These are phyloP conservation scores for Anticlea derivata DNA, from an alignment of 2,888 invertebrate species.

Conservation along the genomic window DNA sequence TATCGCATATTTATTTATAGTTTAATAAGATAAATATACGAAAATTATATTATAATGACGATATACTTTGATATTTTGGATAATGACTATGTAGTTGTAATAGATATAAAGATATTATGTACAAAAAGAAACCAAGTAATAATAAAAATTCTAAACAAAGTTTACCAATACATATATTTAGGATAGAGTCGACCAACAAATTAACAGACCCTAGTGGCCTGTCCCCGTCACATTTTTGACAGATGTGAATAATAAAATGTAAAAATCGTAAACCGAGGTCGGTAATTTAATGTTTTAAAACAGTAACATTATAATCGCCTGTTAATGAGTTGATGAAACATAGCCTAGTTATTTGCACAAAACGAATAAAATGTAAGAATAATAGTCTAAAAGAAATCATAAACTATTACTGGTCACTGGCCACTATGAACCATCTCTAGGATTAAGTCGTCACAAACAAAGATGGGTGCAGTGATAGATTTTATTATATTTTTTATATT, in stretches of 20 bases:
- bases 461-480: constrained; percentile 49
- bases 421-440: constrained; percentile 45
- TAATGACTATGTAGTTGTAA: constrained; percentile 60
- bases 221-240: no score
- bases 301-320: background rate
- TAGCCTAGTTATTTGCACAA: constrained; percentile 44
- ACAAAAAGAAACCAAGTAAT: constrained; percentile 52
- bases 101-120: constrained; percentile 53
- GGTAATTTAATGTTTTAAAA: background rate
- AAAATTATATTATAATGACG: constrained; percentile 39
- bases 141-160: constrained; percentile 43
- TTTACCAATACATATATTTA: constrained; percentile 30
- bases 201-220: background rate
- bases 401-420: constrained; percentile 29
- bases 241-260: no score
- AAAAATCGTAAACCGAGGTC: no score
- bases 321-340: background rate
- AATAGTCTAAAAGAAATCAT: constrained; percentile 25
- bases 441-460: constrained; percentile 53
- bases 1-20: constrained; percentile 43
- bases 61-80: constrained; percentile 54
- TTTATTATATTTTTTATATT: constrained; percentile 58
- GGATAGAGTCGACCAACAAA: constrained; percentile 13
- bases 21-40: constrained; percentile 25
- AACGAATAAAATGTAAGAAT: constrained; percentile 38